These are phyloP conservation scores for Drosophila simulans DNA, from an alignment of 1,140 invertebrate species.

Conservation along the genomic window DNA sequence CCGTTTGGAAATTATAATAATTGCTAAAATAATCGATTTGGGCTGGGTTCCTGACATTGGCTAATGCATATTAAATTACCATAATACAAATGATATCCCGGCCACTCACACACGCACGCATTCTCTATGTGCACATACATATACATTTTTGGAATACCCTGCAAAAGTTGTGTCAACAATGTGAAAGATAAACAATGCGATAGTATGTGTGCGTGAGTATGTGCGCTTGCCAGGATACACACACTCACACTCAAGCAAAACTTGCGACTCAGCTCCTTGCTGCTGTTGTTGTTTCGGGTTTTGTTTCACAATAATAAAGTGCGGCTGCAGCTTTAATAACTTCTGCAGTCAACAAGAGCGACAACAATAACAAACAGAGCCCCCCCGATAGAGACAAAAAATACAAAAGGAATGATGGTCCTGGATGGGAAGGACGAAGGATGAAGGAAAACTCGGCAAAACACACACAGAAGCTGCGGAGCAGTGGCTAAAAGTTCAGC, in stretches of 20 bases:
- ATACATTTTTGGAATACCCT: constrained; percentile 17
- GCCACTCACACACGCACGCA: constrained; percentile 9
- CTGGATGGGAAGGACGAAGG: too few relatives aligned
- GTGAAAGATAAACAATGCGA: constrained; percentile 68
- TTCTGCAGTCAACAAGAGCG: constrained; percentile 61
- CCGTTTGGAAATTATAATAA: constrained; percentile 52
- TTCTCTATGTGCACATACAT: background rate
- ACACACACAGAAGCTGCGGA: constrained; percentile 35
- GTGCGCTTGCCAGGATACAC: constrained; percentile 18
- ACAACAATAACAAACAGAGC: constrained; percentile 54
- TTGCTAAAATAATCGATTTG: constrained; percentile 57
- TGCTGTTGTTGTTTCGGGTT: constrained; percentile 44
- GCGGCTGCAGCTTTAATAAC: constrained; percentile 79
- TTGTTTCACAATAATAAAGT: constrained; percentile 81
- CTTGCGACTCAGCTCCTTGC: constrained; percentile 40
- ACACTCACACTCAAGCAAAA: constrained; percentile 20
- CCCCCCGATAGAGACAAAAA: constrained; percentile 48
- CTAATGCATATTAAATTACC: constrained; percentile 42
- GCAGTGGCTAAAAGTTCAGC: constrained; percentile 46
- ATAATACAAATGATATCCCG: constrained; percentile 43
- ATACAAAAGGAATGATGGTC: constrained; percentile 5
- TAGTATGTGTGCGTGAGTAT: constrained; percentile 6
- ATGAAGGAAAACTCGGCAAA: constrained; percentile 22
- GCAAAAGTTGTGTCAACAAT: constrained; percentile 67
- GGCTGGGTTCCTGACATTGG: constrained; percentile 16